Base-by-base conservation (phyloP, 2,113 vertebrate species). In the Camelus bactrianus region DNA sequence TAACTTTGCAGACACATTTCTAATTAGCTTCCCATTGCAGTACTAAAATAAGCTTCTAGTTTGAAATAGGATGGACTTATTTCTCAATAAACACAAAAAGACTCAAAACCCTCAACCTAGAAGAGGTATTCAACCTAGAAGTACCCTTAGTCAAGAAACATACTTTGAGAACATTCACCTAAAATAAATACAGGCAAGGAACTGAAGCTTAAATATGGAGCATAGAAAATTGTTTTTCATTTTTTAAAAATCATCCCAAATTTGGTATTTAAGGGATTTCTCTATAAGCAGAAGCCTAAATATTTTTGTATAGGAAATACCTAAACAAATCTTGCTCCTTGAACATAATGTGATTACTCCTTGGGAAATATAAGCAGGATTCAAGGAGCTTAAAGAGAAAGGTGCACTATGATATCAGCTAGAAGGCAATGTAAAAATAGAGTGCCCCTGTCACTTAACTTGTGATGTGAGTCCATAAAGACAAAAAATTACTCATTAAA, bases 11-110 rank as follows among this genome's bases (percentile, higher is more conserved):
- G 46, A 85, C 52, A n/a, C 17, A 73, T 70, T 80, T 93, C 54
- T 95, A 70, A 95, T 94, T 92, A 70, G 30, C 35, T 96, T 96
- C 3, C 14, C 65, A 70, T n/a, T 89, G n/a, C n/a, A 96, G 69
- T 85, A 77, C 12, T 64, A 88, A 96, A 93, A 86, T 85, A 46
- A 95, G 30, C 46, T 89, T 52, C 62, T 69, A 30, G 0, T 76
- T 90, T 96, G 72, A 89, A 93, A 76, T n/a, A 96, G 22, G 75
- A 56, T 24, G 91, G 35, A 95, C 24, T 15, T 7, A 50, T 72
- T 38, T 93, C 73, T 93, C 65, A 73, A 28, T 52, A 88, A 92
- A 83, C 65, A 91, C 48, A 89, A 89, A 83, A 54, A 72, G n/a
- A 69, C 42, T 76, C 19, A 75, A 93, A 96, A 87, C 38, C 28